These are phyloP conservation scores for Connochaetes taurinus DNA, from an alignment of 2,113 vertebrate species.

Conservation along the genomic window DNA sequence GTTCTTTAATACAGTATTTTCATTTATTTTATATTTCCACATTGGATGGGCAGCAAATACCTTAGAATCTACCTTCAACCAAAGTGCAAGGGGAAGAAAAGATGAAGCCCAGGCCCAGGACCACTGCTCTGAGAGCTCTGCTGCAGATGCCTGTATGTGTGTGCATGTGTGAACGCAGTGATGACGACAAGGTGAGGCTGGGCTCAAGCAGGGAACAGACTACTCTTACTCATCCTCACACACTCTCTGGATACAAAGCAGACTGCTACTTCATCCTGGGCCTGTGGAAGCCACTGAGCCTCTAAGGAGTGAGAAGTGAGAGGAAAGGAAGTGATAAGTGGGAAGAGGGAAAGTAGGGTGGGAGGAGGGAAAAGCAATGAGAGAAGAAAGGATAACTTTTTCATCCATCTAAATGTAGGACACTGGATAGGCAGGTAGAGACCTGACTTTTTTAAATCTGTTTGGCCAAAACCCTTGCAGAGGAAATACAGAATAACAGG, in stretches of 20 bases:
- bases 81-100: not conserved
- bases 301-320: not conserved
- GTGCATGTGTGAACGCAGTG: not conserved
- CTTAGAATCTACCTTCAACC: not conserved
- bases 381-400: not conserved
- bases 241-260: not conserved
- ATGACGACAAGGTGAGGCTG: not conserved
- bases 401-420: not conserved
- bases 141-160: not conserved
- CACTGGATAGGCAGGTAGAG: not conserved
- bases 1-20: not conserved
- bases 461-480: not conserved
- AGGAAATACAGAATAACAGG: not conserved
- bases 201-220: not conserved
- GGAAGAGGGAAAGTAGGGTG: not conserved
- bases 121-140: not conserved
- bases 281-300: not conserved
- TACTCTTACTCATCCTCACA: not conserved
- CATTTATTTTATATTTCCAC: not conserved
- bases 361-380: not conserved
- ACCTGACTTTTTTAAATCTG: not conserved
- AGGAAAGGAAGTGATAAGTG: not conserved
- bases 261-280: not conserved
- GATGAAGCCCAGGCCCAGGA: not conserved
- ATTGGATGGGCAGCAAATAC: constrained; percentile 7